A percentile compares a stretch with the other conserved stretches of the same genome.
Conservation (phyloP, 92 coral and sea anemone genomes). For the Galaxea fascicularis region DNA sequence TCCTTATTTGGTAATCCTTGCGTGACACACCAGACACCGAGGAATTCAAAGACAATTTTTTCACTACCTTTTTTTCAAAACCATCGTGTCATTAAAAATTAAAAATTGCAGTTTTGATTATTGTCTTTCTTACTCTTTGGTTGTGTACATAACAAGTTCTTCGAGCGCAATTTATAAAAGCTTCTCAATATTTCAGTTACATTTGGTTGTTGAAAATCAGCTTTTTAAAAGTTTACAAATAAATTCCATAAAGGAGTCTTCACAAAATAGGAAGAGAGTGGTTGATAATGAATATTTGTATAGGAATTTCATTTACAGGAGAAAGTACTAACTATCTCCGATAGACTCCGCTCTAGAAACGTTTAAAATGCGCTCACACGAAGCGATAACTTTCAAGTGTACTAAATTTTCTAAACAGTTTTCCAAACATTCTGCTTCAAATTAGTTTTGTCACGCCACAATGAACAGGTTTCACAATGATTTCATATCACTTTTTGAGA, state of each 20-base stretch:
- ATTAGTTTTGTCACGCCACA: not conserved
- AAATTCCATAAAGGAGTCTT: not conserved
- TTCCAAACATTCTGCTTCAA: not conserved
- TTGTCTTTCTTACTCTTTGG: slow-evolving; percentile 23
- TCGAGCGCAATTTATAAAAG: not conserved
- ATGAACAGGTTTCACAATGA: slow-evolving; percentile 16
- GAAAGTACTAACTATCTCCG: too few relatives aligned
- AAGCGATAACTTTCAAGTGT: not conserved
- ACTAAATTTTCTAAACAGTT: not conserved
- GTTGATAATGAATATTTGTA: not conserved
- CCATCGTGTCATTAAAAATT: not conserved
- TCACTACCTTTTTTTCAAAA: not conserved
- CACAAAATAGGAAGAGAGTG: not conserved
- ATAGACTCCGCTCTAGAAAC: too few relatives aligned
- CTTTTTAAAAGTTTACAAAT: slow-evolving; percentile 12
- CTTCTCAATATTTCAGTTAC: slow-evolving; percentile 3
- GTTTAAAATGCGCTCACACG: too few relatives aligned
- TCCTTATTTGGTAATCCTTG: not conserved
- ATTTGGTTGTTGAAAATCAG: slow-evolving; percentile 14
- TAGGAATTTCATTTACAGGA: slow-evolving; percentile 1
- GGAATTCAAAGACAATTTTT: not conserved
- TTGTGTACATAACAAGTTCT: slow-evolving; percentile 34
- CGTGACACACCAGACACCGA: not conserved
- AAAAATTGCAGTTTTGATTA: not conserved
- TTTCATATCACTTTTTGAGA: slow-evolving; percentile 37